Evolutionary conservation across 2,888 invertebrate species (phyloP), one percentile per base, ranked within the genome.

Genomic region (Drosophila kambysellisi): DNA sequence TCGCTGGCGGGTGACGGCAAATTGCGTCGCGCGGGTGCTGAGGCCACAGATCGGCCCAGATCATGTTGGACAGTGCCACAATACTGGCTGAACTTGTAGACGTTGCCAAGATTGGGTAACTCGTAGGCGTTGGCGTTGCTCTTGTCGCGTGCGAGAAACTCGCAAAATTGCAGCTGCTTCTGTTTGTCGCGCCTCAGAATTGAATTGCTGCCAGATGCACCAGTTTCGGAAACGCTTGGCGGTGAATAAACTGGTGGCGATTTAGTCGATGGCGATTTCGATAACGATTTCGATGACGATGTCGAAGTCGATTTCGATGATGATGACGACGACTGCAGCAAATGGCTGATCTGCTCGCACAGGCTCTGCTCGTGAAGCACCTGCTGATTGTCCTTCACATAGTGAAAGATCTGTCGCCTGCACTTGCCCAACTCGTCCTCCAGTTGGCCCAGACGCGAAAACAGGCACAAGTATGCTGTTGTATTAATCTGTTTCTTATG

Each of bases 71-170:
- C 12, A 37, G 57, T 69, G 9, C 41, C 60, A 5, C 64, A 64
- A 17, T 54, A 46, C 7, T 15, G 69, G 57, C 65, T 76, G 48
- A 48, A 52, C 58, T 74, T 76, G 67, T 81, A 86, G 0, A 75
- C 74, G 29, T 70, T 76, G 32, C 51, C 50, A 5, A 86, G 65
- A 56, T 83, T 58, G 50, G 83, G 86, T 41, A 74, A 35, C 54
- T 84, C 83, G 30, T 43, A 82, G 41, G 70, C 68, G 6, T 83
- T 82, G 51, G 74, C 87, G 32, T 83, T 76, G 59, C 6, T 70
- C 7, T 86, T 80, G 56, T 84, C 84, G 11, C 87, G 87, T 3
- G 75, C 59, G 1, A 75, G 71, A 50, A 84, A 84, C 41, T 84
- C 83, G 12, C 71, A 53, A 12, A 80, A 12, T 15, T 83, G 83